phyloP scores from a whole-genome alignment of 2,113 vertebrate genomes.

The Parus major region DNA sequence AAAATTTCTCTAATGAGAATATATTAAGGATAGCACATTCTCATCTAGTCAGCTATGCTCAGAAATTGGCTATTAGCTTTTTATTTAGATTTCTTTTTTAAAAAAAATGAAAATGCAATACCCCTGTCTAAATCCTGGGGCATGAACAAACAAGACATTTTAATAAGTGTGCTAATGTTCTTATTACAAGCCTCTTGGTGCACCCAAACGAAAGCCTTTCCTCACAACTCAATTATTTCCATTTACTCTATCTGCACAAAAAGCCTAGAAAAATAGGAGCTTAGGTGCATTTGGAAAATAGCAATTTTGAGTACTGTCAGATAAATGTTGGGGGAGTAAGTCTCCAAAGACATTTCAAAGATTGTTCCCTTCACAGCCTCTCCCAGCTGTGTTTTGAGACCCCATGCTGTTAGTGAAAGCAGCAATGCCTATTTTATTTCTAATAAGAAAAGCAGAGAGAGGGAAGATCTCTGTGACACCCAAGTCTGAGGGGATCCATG shows the following conservation, averaged over 20 bases:
- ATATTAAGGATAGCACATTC: slow-evolving; percentile 18
- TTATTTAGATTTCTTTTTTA: neutral
- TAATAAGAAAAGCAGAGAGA: neutral
- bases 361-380: neutral
- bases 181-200: slow-evolving; percentile 10
- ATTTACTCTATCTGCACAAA: neutral
- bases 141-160: slow-evolving; percentile 49
- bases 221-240: slow-evolving; percentile 40
- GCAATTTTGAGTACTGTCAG: neutral
- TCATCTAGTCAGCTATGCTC: neutral
- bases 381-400: neutral
- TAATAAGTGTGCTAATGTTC: slow-evolving; percentile 47
- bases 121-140: neutral
- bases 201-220: neutral
- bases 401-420: neutral
- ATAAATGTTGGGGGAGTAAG: neutral
- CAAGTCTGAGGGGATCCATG: neutral
- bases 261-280: neutral
- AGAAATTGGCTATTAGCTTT: slow-evolving; percentile 47
- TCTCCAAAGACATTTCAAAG: neutral
- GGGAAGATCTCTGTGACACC: neutral
- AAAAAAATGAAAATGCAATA: neutral
- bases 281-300: slow-evolving; percentile 5
- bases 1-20: slow-evolving; percentile 33
- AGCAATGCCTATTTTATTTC: neutral